These are phyloP conservation scores for Zaprionus tsacasi DNA, from an alignment of 1,140 invertebrate species.

Conservation along the genomic window DNA sequence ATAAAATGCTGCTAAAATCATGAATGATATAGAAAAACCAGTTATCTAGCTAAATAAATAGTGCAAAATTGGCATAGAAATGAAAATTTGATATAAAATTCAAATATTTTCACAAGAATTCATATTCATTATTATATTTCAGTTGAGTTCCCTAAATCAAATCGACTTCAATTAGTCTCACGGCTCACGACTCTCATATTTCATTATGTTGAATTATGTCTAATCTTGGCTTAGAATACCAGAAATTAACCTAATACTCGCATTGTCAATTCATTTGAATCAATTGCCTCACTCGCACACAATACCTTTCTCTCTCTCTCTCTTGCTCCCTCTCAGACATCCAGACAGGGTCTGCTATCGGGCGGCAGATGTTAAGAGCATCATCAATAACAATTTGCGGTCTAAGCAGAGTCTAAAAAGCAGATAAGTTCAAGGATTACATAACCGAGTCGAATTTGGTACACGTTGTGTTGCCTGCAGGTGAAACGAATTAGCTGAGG, in stretches of 20 bases:
- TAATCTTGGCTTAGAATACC: background rate
- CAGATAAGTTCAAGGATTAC: conserved; percentile 36
- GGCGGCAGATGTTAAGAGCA: conserved; percentile 10
- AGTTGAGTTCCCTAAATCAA: background rate
- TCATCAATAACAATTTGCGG: conserved; percentile 46
- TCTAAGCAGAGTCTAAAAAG: conserved; percentile 24
- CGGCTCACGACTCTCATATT: background rate
- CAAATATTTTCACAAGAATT: too few relatives aligned
- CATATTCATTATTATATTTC: too few relatives aligned
- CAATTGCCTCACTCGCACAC: conserved; percentile 7
- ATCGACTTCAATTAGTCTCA: background rate
- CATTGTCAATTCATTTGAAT: conserved; percentile 15
- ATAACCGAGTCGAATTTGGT: conserved; percentile 33
- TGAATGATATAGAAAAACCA: too few relatives aligned
- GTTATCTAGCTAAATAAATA: too few relatives aligned
- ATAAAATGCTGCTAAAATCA: too few relatives aligned
- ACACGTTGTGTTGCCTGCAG: conserved; percentile 34
- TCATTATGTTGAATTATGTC: background rate
- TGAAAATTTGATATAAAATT: background rate
- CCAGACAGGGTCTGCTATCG: background rate
- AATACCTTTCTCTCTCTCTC: background rate
- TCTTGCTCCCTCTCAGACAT: background rate
- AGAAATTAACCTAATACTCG: background rate
- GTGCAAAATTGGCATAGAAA: too few relatives aligned
- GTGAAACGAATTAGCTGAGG: conserved; percentile 51